These are phyloP conservation scores for Pelecanoides urinatrix DNA, from an alignment of 2,113 vertebrate species.

Conservation along the genomic window DNA sequence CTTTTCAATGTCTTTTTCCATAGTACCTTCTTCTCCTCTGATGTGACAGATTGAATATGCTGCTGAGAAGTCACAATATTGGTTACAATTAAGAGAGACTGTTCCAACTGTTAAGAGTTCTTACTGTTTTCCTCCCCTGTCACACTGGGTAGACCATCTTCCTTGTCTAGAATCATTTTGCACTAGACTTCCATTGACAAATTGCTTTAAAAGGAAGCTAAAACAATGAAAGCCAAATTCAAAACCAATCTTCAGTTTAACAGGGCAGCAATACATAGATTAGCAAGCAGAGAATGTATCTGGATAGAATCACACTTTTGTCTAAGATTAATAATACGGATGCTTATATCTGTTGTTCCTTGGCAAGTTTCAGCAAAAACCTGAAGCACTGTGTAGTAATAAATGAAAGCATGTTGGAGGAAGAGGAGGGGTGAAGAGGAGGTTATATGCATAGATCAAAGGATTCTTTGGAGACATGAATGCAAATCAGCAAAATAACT, in stretches of 20 bases:
- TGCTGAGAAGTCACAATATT: neutral
- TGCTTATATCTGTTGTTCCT: neutral
- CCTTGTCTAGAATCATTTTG: neutral
- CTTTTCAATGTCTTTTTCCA: neutral
- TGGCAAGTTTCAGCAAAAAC: neutral
- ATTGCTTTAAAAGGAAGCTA: neutral
- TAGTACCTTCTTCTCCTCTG: neutral
- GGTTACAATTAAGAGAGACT: neutral
- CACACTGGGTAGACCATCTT: neutral
- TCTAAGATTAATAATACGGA: neutral
- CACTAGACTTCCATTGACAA: neutral
- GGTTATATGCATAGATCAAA: neutral
- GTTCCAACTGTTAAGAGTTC: neutral
- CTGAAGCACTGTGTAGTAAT: neutral
- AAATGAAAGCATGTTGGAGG: neutral
- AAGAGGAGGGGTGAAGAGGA: neutral
- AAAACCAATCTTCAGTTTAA: neutral
- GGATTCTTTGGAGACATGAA: neutral
- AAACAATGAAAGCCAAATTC: neutral
- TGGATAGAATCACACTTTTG: neutral
- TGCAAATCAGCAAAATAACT: neutral
- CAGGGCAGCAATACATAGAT: neutral
- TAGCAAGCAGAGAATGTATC: neutral
- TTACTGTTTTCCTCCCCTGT: neutral
- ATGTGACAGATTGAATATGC: neutral